Evolutionary conservation across 1,140 invertebrate species (phyloP).

Genomic region (Aphaenogaster rudis): DNA sequence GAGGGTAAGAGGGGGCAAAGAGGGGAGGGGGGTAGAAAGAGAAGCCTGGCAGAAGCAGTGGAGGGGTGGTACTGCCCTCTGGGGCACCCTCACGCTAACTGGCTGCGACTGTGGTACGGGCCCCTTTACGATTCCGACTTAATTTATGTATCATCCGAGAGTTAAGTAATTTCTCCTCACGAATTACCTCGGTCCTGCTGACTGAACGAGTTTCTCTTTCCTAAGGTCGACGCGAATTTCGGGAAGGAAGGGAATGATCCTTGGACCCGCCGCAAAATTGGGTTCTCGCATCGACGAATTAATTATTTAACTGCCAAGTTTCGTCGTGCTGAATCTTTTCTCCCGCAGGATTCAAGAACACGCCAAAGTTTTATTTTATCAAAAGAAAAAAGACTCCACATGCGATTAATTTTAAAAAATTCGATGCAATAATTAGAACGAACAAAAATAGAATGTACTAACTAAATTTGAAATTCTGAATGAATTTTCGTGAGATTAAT

Average conservation of each 20-base stretch:
- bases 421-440: not conserved
- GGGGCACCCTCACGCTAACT: slow-evolving; percentile 87
- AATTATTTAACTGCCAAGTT: slow-evolving; percentile 14
- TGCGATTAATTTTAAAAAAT: not conserved
- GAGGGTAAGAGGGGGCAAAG: slow-evolving; percentile 52
- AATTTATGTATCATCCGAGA: slow-evolving; percentile 88
- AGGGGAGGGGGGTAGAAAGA: slow-evolving; percentile 43
- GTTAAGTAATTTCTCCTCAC: slow-evolving; percentile 87
- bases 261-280: not conserved
- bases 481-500: slow-evolving; percentile 11
- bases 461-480: not conserved
- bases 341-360: not conserved
- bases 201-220: slow-evolving; percentile 75
- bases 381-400: not conserved
- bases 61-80: slow-evolving; percentile 85
- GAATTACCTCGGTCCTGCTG: slow-evolving; percentile 83
- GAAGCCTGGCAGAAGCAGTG: slow-evolving; percentile 71
- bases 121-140: slow-evolving; percentile 87
- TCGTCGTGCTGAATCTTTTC: not conserved
- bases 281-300: not conserved
- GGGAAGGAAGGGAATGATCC: not conserved
- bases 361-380: not conserved
- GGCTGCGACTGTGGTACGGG: slow-evolving; percentile 84
- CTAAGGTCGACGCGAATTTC: slow-evolving; percentile 16
- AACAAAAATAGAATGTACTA: not conserved